A percentile compares a stretch with the other conserved stretches of the same genome.
Evolutionary conservation across 2,888 invertebrate genomes (phyloP).

Genomic region (Campoletis raptor): DNA sequence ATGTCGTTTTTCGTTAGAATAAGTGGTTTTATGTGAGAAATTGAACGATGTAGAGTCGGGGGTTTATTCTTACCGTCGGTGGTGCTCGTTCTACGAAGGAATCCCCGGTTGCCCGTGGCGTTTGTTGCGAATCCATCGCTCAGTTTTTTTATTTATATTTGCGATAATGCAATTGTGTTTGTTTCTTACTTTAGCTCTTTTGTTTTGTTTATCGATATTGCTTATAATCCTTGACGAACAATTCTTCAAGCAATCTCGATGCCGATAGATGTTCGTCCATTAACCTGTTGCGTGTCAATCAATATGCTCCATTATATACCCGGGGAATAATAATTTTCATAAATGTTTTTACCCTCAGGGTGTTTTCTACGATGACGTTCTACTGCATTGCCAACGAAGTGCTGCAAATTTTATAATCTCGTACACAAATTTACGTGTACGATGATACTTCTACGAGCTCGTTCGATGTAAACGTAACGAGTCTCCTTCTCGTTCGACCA

Average conservation of each 20-base stretch:
- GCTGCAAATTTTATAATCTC: neutral
- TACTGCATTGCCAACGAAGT: slow-evolving; percentile 3
- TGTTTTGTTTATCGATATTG: slow-evolving; percentile 66
- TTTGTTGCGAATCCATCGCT: slow-evolving; percentile 80
- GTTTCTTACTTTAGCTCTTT: slow-evolving; percentile 50
- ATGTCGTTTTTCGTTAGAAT: neutral
- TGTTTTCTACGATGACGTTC: slow-evolving; percentile 8
- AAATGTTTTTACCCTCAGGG: neutral
- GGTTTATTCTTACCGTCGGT: slow-evolving; percentile 77
- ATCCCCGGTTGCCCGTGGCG: slow-evolving; percentile 75
- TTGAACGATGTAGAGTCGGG: too few species aligned
- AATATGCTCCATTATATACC: slow-evolving; percentile 66
- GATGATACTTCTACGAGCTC: slow-evolving; percentile 6
- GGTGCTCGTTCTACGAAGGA: slow-evolving; percentile 73
- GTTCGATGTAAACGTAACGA: neutral
- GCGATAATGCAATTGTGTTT: slow-evolving; percentile 58
- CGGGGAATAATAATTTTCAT: neutral
- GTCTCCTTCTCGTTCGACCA: neutral
- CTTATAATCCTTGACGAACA: slow-evolving; percentile 64
- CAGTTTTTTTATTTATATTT: slow-evolving; percentile 56
- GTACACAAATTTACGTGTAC: neutral
- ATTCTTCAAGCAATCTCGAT: slow-evolving; percentile 69
- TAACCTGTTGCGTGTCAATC: slow-evolving; percentile 81
- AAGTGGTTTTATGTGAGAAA: neutral
- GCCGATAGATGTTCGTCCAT: slow-evolving; percentile 73